These are phyloP conservation scores for Macaria notata DNA, from an alignment of 2,888 invertebrate species.

Conservation along the genomic window DNA sequence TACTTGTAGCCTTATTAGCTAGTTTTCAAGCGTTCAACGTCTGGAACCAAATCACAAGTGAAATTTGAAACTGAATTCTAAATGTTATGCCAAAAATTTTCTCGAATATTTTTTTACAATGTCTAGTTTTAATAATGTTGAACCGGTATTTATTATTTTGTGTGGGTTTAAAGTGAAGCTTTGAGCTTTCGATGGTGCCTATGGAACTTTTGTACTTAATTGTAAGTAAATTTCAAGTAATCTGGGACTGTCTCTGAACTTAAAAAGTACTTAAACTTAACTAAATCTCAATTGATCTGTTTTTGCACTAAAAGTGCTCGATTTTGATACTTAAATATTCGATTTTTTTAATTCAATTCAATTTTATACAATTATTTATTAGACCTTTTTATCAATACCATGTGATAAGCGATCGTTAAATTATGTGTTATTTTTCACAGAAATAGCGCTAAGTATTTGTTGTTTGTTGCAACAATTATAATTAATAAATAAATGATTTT, in stretches of 20 bases:
- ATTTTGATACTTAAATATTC: constrained; percentile 41
- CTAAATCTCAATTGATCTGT: constrained; percentile 41
- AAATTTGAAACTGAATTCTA: constrained; percentile 24
- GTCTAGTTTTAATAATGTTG: constrained; percentile 19
- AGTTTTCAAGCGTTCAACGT: constrained; percentile 45
- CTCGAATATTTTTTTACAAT: constrained; percentile 21
- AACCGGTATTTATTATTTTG: constrained; percentile 13
- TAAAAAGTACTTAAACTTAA: constrained; percentile 28
- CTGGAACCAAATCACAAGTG: constrained; percentile 30
- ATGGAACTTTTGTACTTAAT: constrained; percentile 54
- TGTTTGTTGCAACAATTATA: constrained; percentile 48
- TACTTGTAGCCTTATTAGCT: constrained; percentile 34
- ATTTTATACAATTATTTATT: constrained; percentile 37
- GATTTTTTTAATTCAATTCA: constrained; percentile 43
- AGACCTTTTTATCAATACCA: constrained; percentile 40
- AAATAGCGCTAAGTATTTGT: constrained; percentile 54
- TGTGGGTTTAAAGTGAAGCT: constrained; percentile 43
- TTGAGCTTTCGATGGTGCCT: constrained; percentile 51
- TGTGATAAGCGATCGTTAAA: constrained; percentile 52
- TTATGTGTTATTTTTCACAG: constrained; percentile 43
- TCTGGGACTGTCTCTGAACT: constrained; percentile 22
- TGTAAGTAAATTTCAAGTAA: constrained; percentile 41
- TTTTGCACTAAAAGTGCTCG: constrained; percentile 39
- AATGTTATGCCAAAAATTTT: constrained; percentile 35
- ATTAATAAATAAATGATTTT: constrained; percentile 31